phyloP scores from a whole-genome alignment of 1,140 invertebrate genomes.

The Neodiprion lecontei region DNA sequence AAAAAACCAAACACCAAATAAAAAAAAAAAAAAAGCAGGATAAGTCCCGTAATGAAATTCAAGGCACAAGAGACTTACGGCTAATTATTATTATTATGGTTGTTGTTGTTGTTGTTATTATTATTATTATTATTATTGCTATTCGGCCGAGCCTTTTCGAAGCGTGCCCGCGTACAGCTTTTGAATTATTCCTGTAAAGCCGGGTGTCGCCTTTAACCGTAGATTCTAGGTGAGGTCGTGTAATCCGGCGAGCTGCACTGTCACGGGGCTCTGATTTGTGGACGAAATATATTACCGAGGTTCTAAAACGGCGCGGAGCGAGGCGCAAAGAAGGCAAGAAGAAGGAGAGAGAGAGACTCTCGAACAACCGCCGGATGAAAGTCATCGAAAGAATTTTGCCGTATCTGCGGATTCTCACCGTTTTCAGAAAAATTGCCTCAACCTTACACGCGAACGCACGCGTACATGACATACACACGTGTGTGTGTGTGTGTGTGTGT shows the following conservation, averaged over 20 bases:
- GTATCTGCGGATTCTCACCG: background rate
- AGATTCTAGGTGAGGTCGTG: background rate
- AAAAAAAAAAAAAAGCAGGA: too few relatives aligned
- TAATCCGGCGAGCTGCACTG: background rate
- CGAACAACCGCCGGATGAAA: background rate
- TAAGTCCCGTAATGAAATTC: too few relatives aligned
- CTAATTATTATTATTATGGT: too few relatives aligned
- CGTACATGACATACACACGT: too few relatives aligned
- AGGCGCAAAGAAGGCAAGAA: background rate
- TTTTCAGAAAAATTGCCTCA: background rate
- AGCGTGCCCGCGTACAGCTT: too few relatives aligned
- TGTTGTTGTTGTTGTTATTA: too few relatives aligned
- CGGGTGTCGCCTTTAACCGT: background rate
- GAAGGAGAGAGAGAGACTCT: background rate
- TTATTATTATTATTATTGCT: too few relatives aligned
- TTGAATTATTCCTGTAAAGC: background rate
- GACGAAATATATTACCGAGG: background rate
- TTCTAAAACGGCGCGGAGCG: background rate
- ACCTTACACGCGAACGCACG: too few relatives aligned
- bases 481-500: too few relatives aligned
- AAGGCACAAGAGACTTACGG: too few relatives aligned
- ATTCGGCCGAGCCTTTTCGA: too few relatives aligned
- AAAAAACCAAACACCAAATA: too few relatives aligned
- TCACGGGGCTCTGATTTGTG: constrained; percentile 4
- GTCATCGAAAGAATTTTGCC: background rate